Base-by-base conservation (phyloP, 2,797 vertebrate genomes). In the Esox masquinongy region DNA sequence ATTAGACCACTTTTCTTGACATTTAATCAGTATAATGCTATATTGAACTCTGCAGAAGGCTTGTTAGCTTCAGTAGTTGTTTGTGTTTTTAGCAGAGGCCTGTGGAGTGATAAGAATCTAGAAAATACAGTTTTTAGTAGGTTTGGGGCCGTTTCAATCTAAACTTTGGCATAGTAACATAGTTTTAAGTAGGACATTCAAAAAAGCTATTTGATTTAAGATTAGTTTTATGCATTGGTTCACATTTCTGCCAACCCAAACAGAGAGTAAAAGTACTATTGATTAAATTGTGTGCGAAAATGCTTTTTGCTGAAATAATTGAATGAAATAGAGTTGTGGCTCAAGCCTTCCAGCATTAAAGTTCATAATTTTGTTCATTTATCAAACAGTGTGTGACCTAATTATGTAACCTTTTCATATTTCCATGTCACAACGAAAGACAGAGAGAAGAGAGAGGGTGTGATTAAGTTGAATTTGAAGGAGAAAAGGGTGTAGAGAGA, bases 121-220 rank as follows among this genome's bases (percentile, higher is more conserved):
- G 53, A 2, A 43, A 51, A 71, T 73, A 76, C 72, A 74, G 77
- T 74, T 50, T 74, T 71, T 79, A 12, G 49, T 70, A 29, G 36
- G 81, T 88, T 84, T 85, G 86, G 81, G 85, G 86, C 86, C 85
- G 68, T 77, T 80, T 78, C 75, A 80, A 72, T 79, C 75, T 34
- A 83, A 79, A 84, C 78, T 79, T 64, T 70, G 24, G 69, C 29
- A 72, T 56, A 76, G 86, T 84, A 85, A 84, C 67, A 17, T n/a
- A 77, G 77, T 75, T 74, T 79, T 66, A 83, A 88, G 86, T 83
- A 88, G 80, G 82, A 72, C 8, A 24, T 68, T 73, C 50, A 19
- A 77, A 80, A 85, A 73, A 76, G 56, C 72, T 43, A 49, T 68
- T 72, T 70, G 68, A 76, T 83, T 84, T 81, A 63, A 64, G 74